Conservation (phyloP, 2,888 invertebrate genomes). For the Gastracanthus pulcherrimus region DNA sequence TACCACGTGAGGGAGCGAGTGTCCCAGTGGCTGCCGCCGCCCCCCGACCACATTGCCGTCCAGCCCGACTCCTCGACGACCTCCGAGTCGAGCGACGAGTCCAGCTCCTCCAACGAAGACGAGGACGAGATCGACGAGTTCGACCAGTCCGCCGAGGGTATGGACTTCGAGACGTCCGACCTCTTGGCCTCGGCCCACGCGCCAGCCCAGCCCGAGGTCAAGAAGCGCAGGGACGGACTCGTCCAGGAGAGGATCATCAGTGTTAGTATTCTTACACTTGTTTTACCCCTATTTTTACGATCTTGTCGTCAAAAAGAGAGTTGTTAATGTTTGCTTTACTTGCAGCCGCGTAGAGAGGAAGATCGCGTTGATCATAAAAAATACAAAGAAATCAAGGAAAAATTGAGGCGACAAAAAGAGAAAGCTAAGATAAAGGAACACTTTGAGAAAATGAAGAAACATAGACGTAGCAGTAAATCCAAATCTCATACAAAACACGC, state of each 20-base stretch:
- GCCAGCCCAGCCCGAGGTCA: constrained; percentile 64
- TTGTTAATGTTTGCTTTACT: too few species aligned
- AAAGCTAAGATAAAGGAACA: constrained; percentile 79
- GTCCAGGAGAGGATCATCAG: constrained; percentile 84
- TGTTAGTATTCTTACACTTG: constrained; percentile 77
- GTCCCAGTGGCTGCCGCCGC: constrained; percentile 88
- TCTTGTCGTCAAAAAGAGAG: too few species aligned
- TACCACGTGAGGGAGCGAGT: constrained; percentile 90
- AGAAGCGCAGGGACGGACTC: constrained; percentile 79
- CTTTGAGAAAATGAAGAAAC: constrained; percentile 77
- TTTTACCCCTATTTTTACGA: too few species aligned
- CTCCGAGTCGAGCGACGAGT: constrained; percentile 75
- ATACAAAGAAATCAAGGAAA: constrained; percentile 89
- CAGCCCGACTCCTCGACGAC: constrained; percentile 78
- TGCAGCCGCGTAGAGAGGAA: constrained; percentile 89
- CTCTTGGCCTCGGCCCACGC: neutral
- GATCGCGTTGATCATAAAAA: constrained; percentile 86
- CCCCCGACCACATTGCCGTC: constrained; percentile 75
- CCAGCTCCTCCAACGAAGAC: constrained; percentile 78
- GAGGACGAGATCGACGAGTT: constrained; percentile 73
- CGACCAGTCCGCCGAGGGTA: constrained; percentile 62
- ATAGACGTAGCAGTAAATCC: constrained; percentile 73
- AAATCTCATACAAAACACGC: constrained; percentile 72
- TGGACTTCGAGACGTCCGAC: constrained; percentile 60
- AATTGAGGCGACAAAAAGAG: constrained; percentile 84